Evolutionary conservation across 2,888 invertebrate species (phyloP).

Genomic region (Drosophila atripex): DNA sequence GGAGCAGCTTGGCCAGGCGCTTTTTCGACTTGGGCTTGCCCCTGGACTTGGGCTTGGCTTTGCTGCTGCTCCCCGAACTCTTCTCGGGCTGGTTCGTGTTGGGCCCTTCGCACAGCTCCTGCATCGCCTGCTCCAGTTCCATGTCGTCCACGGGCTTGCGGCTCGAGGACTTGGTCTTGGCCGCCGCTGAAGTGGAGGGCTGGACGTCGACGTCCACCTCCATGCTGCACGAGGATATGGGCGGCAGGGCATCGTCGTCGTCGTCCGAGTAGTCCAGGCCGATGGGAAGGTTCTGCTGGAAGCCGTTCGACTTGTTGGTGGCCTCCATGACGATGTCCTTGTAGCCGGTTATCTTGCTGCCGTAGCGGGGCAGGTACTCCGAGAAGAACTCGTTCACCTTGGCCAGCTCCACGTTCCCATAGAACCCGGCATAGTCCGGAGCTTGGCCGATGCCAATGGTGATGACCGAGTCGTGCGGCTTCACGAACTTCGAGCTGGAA

Average conservation of each 20-base stretch:
- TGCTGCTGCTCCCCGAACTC: neutral
- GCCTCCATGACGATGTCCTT: constrained; percentile 58
- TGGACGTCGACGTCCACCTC: neutral
- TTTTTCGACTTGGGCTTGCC: constrained; percentile 1
- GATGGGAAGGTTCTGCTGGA: constrained; percentile 66
- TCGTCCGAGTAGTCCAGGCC: constrained; percentile 51
- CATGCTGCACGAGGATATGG: neutral
- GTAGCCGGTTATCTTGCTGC: constrained; percentile 43
- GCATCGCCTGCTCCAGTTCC: constrained; percentile 55
- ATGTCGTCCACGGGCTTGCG: constrained; percentile 11
- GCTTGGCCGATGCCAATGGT: constrained; percentile 17
- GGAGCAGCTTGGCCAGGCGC: neutral
- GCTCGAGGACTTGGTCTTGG: neutral
- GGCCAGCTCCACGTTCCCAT: constrained; percentile 37
- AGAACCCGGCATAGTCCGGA: constrained; percentile 60
- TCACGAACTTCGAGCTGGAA: constrained; percentile 21
- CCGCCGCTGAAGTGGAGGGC: constrained; percentile 21
- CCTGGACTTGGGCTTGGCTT: neutral
- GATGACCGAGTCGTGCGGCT: constrained; percentile 51
- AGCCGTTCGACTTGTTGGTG: constrained; percentile 42
- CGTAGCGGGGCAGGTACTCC: constrained; percentile 60
- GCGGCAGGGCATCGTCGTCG: constrained; percentile 6
- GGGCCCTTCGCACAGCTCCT: constrained; percentile 47
- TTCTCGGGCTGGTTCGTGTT: neutral
- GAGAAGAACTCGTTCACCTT: constrained; percentile 50